phyloP scores from a whole-genome alignment of 2,888 invertebrate genomes.

The Drosophila neotestacea region DNA sequence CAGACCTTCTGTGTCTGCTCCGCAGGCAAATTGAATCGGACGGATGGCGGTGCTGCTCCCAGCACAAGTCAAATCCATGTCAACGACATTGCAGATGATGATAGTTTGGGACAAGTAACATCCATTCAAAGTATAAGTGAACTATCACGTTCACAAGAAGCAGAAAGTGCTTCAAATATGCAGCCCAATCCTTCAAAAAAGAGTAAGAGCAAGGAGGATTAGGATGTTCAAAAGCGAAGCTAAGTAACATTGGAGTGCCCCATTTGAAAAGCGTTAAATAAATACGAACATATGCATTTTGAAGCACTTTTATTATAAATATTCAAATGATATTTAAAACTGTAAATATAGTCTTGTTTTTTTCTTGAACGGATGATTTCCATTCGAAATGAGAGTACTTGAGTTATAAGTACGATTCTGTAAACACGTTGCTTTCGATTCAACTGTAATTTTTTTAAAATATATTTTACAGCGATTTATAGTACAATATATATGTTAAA shows the following conservation, averaged over 20 bases:
- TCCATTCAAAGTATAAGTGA: not conserved
- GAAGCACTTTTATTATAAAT: not conserved
- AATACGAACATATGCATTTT: not conserved
- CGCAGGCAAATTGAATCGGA: slow-evolving; percentile 3
- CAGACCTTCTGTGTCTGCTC: slow-evolving; percentile 29
- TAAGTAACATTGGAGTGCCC: not conserved
- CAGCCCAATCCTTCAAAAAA: not conserved
- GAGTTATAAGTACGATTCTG: not conserved
- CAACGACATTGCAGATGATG: not conserved
- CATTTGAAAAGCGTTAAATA: not conserved
- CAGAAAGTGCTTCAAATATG: not conserved
- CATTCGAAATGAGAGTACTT: not conserved
- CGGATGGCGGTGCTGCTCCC: slow-evolving; percentile 25
- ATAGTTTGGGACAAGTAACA: not conserved
- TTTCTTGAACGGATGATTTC: not conserved
- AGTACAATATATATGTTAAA: not conserved
- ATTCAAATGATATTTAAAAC: not conserved
- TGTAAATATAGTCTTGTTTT: not conserved
- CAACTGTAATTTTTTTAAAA: not conserved
- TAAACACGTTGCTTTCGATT: not conserved
- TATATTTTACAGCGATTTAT: not conserved
- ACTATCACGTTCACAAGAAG: not conserved
- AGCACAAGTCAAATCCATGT: not conserved
- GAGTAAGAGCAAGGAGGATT: slow-evolving; percentile 27
- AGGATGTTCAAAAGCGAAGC: not conserved